Evolutionary conservation across 2,888 invertebrate genomes (phyloP).

Genomic region (Chirona hameri): DNA sequence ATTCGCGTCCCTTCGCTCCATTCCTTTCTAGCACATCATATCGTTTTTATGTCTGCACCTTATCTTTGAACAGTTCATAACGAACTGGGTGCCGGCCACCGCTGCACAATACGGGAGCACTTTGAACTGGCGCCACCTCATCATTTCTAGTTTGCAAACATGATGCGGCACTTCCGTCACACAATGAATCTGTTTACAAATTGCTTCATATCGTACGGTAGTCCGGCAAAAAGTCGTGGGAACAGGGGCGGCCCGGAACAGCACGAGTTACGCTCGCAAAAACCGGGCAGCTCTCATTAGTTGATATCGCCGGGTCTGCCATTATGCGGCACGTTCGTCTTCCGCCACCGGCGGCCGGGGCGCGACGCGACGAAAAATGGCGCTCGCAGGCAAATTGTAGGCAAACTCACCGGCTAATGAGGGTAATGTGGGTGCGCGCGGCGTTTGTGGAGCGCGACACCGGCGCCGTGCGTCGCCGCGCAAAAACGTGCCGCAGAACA

Average conservation of each 20-base stretch:
- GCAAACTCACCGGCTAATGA: not conserved
- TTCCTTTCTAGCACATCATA: too few relatives aligned
- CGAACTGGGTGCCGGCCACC: too few relatives aligned
- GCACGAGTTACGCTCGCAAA: not conserved
- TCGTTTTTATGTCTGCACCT: too few relatives aligned
- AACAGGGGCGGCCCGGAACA: not conserved
- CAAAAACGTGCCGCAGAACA: not conserved
- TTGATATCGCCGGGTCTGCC: not conserved
- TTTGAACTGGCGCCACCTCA: not conserved
- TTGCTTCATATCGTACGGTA: not conserved
- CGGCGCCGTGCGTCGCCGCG: not conserved
- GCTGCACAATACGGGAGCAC: too few relatives aligned
- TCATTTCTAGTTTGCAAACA: not conserved
- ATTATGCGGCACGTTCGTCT: not conserved
- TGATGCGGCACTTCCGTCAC: not conserved
- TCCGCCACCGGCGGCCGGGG: not conserved
- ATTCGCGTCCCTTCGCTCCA: too few relatives aligned
- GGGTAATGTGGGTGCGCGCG: not conserved
- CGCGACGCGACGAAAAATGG: not conserved
- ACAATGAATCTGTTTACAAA: conserved; percentile 3
- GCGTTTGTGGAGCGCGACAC: not conserved
- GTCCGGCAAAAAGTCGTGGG: not conserved
- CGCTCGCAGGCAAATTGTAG: not conserved
- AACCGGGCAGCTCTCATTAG: not conserved
- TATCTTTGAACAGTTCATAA: too few relatives aligned